Conservation (phyloP, 2,888 invertebrate genomes). For the Phalangium opilio region DNA sequence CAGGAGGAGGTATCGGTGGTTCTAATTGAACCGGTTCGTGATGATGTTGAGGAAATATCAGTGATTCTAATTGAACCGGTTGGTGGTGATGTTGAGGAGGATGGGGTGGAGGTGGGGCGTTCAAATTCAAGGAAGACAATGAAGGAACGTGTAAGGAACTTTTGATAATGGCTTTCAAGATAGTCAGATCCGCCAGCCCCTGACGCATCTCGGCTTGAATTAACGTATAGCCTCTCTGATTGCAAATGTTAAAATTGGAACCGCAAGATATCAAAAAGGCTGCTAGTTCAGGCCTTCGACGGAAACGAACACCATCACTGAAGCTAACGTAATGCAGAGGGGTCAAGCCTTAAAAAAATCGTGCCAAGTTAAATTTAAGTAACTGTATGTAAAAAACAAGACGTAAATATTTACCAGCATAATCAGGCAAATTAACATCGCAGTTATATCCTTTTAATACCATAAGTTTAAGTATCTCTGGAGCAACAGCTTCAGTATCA, state of each 20-base stretch:
- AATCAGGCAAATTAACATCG: constrained; percentile 25
- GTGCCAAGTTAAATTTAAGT: background rate
- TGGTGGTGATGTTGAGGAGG: background rate
- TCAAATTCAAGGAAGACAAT: constrained; percentile 21
- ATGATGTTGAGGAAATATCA: too few species aligned
- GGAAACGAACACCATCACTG: constrained; percentile 23
- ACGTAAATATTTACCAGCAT: constrained; percentile 8
- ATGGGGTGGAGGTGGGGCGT: background rate
- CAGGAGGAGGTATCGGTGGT: too few species aligned
- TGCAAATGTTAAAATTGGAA: constrained; percentile 25
- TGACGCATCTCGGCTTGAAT: constrained; percentile 25
- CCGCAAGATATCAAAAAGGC: constrained; percentile 28
- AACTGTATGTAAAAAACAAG: background rate
- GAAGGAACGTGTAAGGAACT: constrained; percentile 24
- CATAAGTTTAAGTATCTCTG: constrained; percentile 24
- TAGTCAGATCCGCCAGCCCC: constrained; percentile 11
- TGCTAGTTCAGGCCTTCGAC: constrained; percentile 26
- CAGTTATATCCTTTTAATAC: constrained; percentile 26
- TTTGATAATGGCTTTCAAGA: constrained; percentile 24
- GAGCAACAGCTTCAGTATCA: constrained; percentile 23
- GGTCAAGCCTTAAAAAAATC: constrained; percentile 22
- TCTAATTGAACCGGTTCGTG: too few species aligned
- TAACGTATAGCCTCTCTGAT: constrained; percentile 24
- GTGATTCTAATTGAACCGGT: too few species aligned
- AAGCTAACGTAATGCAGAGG: constrained; percentile 29